Base-by-base conservation (phyloP, 1,140 invertebrate genomes). In the Formica exsecta region DNA sequence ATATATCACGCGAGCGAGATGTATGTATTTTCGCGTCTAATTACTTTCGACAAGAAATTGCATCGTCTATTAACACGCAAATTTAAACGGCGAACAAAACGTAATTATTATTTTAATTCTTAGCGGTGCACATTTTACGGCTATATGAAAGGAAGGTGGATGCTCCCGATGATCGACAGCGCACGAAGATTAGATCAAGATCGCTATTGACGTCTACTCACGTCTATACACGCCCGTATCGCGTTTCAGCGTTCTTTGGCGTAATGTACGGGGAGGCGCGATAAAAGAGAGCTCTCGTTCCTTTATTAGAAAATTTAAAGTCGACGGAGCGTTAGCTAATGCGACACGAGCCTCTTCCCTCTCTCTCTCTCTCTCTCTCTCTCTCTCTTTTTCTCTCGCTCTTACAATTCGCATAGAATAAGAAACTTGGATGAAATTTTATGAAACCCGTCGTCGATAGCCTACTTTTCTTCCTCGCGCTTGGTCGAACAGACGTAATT, bases 221-320 rank as follows among this genome's bases (percentile, higher is more conserved):
- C 22, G 22, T 22, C 22, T 62, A 64, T n/a, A 32, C 25, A 29
- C 44, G 11, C 41, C 22, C 41, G 25, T 62, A 48, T 51, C 57
- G 44, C 44, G 44, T 54, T 64, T 65, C 61, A 65, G 51, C 25
- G 36, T 80, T 54, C 44, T 66, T 68, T 80, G 25, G 16, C 29
- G 22, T 71, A 51, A 51, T 19, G 13, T 41, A 64, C 75, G n/a
- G 48, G 44, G 22, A 79, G 59, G 13, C 76, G 62, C 29, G 44
- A 80, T 54, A 68, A 54, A 74, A 64, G 32, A 41, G 48, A 22
- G 13, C 25, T 29, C 19, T 44, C 38, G 38, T 73, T 73, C 38
- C 19, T 74, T 74, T 74, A 83, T 84, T 84, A 75, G 70, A 84
- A 84, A 84, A 32, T 84, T 84, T 75, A 75, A 75, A 84, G 70